Evolutionary conservation across 2,888 invertebrate species (phyloP).

Genomic region (Cremastinae sp.): DNA sequence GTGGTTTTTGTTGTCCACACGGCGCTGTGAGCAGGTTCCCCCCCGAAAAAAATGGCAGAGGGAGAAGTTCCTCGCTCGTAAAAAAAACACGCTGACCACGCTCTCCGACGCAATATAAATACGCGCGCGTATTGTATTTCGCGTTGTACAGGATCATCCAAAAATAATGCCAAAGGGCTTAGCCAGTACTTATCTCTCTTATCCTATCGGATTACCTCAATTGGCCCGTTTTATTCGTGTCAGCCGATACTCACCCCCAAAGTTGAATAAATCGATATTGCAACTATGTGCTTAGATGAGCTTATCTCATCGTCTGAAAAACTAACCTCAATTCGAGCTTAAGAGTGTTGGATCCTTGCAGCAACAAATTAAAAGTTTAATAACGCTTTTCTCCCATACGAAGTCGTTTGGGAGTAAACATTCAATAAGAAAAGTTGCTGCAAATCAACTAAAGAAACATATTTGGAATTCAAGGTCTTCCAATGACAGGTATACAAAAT

Average conservation of each 20-base stretch:
- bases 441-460: too few relatives aligned
- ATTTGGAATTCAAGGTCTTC: too few relatives aligned
- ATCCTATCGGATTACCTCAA: slow-evolving; percentile 30
- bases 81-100: slow-evolving; percentile 45
- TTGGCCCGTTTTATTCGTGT: slow-evolving; percentile 6
- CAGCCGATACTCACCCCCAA: slow-evolving; percentile 9
- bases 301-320: neutral
- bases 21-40: slow-evolving; percentile 35
- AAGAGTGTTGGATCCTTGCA: too few relatives aligned
- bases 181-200: slow-evolving; percentile 17
- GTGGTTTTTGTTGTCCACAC: neutral
- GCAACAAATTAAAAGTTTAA: too few relatives aligned
- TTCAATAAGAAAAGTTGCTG: too few relatives aligned
- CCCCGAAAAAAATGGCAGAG: slow-evolving; percentile 11
- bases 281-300: slow-evolving; percentile 14
- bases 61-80: slow-evolving; percentile 30
- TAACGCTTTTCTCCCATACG: too few relatives aligned
- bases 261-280: slow-evolving; percentile 37
- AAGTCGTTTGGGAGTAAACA: too few relatives aligned
- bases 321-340: neutral
- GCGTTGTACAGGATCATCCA: slow-evolving; percentile 37
- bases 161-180: slow-evolving; percentile 19
- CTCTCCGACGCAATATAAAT: slow-evolving; percentile 12
- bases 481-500: too few relatives aligned
- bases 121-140: slow-evolving; percentile 15